phyloP scores from a whole-genome alignment of 2,113 vertebrate genomes.

The Hydropotes inermis region DNA sequence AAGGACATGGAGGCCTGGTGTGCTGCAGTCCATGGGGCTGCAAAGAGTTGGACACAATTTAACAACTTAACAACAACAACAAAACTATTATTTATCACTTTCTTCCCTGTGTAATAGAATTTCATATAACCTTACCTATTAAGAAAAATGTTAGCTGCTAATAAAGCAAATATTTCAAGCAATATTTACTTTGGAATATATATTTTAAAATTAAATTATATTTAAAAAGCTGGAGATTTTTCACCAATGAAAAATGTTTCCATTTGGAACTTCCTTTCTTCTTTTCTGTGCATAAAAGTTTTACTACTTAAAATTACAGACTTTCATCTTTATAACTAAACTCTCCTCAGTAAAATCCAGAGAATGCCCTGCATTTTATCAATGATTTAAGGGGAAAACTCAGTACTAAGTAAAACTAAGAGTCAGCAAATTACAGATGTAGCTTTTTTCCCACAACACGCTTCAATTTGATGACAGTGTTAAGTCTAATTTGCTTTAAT shows the following conservation, averaged over 20 bases:
- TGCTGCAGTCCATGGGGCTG: not conserved
- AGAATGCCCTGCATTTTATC: not conserved
- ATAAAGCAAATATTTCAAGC: not conserved
- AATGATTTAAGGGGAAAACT: conserved; percentile 39
- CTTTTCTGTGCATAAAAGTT: not conserved
- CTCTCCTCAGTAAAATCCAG: conserved; percentile 37
- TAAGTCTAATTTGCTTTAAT: conserved; percentile 68
- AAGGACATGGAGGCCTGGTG: not conserved
- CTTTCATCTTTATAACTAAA: not conserved
- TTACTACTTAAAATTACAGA: not conserved
- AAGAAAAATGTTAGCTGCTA: conserved; percentile 19
- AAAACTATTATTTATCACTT: not conserved
- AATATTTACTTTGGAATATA: not conserved
- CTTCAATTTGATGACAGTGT: conserved; percentile 44
- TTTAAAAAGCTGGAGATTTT: not conserved
- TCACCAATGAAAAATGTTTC: not conserved
- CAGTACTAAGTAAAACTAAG: conserved; percentile 18
- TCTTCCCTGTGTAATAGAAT: not conserved
- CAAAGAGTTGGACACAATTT: not conserved
- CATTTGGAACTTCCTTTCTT: not conserved
- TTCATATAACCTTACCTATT: not conserved
- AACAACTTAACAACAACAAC: not conserved
- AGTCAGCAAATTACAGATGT: conserved; percentile 42
- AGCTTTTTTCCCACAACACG: conserved; percentile 28
- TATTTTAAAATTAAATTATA: not conserved